Conservation (phyloP, 2,797 vertebrate genomes). For the Pangasius sanitwongsei region DNA sequence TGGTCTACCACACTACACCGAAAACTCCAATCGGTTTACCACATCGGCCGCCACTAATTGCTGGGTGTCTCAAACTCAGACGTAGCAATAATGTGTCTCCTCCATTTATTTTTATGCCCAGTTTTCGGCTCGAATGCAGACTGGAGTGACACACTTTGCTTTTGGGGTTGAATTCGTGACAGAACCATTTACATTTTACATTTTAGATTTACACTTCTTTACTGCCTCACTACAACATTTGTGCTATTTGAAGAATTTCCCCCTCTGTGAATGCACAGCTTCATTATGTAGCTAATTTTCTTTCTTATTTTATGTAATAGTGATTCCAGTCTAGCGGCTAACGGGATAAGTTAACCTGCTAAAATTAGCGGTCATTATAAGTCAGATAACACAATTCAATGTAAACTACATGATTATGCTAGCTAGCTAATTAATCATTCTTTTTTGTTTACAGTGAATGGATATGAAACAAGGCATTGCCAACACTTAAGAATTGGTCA, state of each 20-base stretch:
- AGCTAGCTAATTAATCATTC: not conserved
- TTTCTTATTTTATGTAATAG: not conserved
- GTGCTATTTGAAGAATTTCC: not conserved
- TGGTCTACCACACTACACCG: slow-evolving; percentile 69
- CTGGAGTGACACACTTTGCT: not conserved
- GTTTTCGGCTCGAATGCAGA: not conserved
- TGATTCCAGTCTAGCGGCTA: not conserved
- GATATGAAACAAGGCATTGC: not conserved
- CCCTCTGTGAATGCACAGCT: not conserved
- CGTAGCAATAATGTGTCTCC: slow-evolving; percentile 63
- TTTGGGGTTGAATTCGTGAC: not conserved
- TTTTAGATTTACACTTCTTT: not conserved
- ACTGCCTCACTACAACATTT: not conserved
- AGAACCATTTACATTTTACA: not conserved
- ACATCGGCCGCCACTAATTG: slow-evolving; percentile 71
- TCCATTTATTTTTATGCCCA: slow-evolving; percentile 33
- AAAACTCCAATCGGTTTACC: slow-evolving; percentile 72
- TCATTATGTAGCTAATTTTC: not conserved
- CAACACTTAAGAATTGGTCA: not conserved
- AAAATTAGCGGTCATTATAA: not conserved
- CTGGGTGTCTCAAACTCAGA: slow-evolving; percentile 68
- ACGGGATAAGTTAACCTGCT: not conserved
- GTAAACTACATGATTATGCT: not conserved
- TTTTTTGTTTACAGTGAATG: not conserved
- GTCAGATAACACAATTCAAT: not conserved